Evolutionary conservation across 2,113 vertebrate species (phyloP).

Genomic region (Clarias macrocephalus): DNA sequence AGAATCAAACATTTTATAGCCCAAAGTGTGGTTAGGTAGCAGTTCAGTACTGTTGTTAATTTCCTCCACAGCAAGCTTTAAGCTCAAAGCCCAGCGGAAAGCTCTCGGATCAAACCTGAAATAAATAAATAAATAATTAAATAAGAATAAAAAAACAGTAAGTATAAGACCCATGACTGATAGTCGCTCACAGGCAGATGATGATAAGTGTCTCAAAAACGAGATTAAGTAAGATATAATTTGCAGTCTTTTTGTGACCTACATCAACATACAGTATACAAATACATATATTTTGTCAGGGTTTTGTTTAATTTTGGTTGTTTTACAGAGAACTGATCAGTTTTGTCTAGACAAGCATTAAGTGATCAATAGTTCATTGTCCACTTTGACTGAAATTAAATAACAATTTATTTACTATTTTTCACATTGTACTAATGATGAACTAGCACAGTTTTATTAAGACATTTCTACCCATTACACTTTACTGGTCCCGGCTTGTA

Average conservation of each 20-base stretch:
- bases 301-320: too few relatives aligned
- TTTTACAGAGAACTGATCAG: too few relatives aligned
- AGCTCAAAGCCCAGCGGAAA: constrained; percentile 56
- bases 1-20: constrained; percentile 61
- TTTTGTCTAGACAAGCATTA: neutral
- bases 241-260: neutral
- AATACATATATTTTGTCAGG: too few relatives aligned
- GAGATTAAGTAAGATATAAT: neutral
- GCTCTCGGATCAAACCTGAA: constrained; percentile 56
- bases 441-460: neutral
- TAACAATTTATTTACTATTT: neutral
- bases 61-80: constrained; percentile 59
- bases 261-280: too few relatives aligned
- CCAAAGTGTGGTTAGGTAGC: constrained; percentile 52
- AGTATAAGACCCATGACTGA: neutral
- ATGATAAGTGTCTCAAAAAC: neutral
- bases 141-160: neutral
- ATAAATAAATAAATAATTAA: neutral
- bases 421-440: neutral
- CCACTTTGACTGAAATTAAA: neutral
- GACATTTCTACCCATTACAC: constrained; percentile 54
- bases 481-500: constrained; percentile 46
- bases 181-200: neutral
- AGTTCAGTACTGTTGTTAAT: constrained; percentile 51
- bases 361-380: neutral